Base-by-base conservation (phyloP, 2,888 invertebrate genomes). In the Geotrupes spiniger region DNA sequence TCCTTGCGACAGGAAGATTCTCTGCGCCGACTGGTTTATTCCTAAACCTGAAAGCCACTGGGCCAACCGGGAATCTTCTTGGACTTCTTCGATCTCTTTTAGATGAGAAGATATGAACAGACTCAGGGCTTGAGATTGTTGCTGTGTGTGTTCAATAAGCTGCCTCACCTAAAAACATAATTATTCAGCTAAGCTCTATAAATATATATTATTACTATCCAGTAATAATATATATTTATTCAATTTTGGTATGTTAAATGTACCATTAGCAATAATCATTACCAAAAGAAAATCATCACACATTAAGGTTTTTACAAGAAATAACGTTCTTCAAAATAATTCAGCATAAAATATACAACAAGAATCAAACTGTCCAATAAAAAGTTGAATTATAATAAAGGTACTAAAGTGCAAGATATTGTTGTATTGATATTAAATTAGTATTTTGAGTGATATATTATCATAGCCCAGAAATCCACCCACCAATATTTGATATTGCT, bases 1-100 rank as follows among this genome's bases (percentile, higher is more conserved):
- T 55, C 87, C 85, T 69, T 94, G 89, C 15, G 76, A 72, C 2
- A 84, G 69, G 59, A 94, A 83, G 63, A 80, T 81, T 36, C 78
- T 77, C 43, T 85, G 82, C 4, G 87, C 84, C 14, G 74, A 71
- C 11, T 81, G 76, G 60, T 90, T 87, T 31, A 93, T 74, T 1
- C 83, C 81, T 40, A 89, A 77, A 2, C 80, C 76, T 31, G 77
- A 69, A 36, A 91, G 72, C 92, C 94, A 95, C 26, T 82, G 78
- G 0, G 83, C 77, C 28, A 94, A 72, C 58, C 78, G 76, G 25
- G 73, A 69, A 63, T 84, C 83, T 59, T 77, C 63, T 42, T 64
- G 59, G 61, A 59, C 61, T 46, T 69, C 72, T 59, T 70, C 69
- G 71, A 56, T 59, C 65, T 58, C 47, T 70, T 42, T 40, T 28